Conservation (phyloP, 1,140 invertebrate species). For the Zaprionus gabonicus region DNA sequence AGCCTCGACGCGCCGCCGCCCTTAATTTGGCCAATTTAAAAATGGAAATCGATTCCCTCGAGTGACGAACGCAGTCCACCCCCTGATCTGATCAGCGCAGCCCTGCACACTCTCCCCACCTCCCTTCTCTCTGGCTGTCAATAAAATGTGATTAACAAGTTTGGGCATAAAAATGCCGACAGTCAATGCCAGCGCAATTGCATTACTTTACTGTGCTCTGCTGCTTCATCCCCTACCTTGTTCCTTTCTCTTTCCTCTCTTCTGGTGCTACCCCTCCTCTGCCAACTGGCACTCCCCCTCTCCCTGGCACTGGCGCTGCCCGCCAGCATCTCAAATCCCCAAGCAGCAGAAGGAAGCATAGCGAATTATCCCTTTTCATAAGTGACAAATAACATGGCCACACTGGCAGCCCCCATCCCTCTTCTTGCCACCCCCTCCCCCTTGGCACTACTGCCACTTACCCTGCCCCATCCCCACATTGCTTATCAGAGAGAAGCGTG, state of each 20-base stretch:
- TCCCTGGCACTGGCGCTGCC: not conserved
- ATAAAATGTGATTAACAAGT: slow-evolving; percentile 83
- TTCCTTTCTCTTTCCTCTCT: not conserved
- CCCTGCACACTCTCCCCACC: too few species aligned
- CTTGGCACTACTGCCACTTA: not conserved
- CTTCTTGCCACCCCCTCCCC: not conserved
- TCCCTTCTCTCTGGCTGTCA: slow-evolving; percentile 55
- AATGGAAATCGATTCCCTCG: slow-evolving; percentile 81
- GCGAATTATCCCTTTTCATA: slow-evolving; percentile 81
- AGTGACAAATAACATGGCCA: slow-evolving; percentile 71
- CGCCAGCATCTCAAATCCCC: slow-evolving; percentile 44
- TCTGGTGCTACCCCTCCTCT: too few species aligned
- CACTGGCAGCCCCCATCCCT: slow-evolving; percentile 6
- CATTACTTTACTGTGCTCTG: slow-evolving; percentile 12
- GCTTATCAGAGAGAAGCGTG: slow-evolving; percentile 58
- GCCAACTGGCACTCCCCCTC: not conserved
- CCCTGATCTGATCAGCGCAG: too few species aligned
- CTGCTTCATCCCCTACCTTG: slow-evolving; percentile 21
- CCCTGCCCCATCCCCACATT: not conserved
- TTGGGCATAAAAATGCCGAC: slow-evolving; percentile 76
- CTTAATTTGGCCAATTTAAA: slow-evolving; percentile 83
- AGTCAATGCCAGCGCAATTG: slow-evolving; percentile 37
- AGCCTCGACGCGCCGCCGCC: slow-evolving; percentile 56
- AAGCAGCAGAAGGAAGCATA: slow-evolving; percentile 52
- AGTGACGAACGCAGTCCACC: slow-evolving; percentile 18